Evolutionary conservation across 2,113 vertebrate genomes (phyloP), one percentile per base, ranked within the genome.

Genomic region (Microtus pennsylvanicus): DNA sequence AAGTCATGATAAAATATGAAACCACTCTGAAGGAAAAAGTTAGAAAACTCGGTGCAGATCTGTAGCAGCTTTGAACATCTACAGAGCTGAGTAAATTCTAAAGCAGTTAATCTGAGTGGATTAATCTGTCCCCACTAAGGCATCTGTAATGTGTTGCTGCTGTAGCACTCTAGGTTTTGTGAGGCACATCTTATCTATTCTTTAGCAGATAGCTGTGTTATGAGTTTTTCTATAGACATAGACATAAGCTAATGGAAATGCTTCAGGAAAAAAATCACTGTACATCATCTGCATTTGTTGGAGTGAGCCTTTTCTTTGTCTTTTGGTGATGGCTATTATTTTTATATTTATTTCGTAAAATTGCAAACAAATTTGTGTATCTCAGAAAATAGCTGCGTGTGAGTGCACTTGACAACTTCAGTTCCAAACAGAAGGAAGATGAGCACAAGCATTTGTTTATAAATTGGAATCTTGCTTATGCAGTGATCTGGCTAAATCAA

Each of bases 1-100:
- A 92, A 78, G 26, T 89, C 50, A 58, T 17, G 72, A 28, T 93
- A 86, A 94, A 95, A 95, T 90, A 83, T 50, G 63, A 94, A 93
- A 72, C 63, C 58, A 6, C 30, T 86, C 90, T 28, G 58, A 95
- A 90, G 50, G 61, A 92, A 89, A 67, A 94, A 80, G 21, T 70
- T 83, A 76, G 50, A 96, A 58, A 95, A 50, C 88, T 91, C 13
- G 47, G 3, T 90, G 90, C 88, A 61, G 24, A 16, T 95, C 78
- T 95, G 2, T 50, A 67, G 24, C 87, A 45, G 33, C 78, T 80
- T 93, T 90, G 76, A 78, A 70, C 75, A 52, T 91, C 85, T 94
- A 16, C 55, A 63, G 35, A 74, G n/a, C 47, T 90, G 55, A 80
- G 0, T 91, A 65, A 42, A 2, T 91, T 89, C 52, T 74, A 90